phyloP scores from a whole-genome alignment of 2,797 vertebrate species.

The Crax fasciolata region DNA sequence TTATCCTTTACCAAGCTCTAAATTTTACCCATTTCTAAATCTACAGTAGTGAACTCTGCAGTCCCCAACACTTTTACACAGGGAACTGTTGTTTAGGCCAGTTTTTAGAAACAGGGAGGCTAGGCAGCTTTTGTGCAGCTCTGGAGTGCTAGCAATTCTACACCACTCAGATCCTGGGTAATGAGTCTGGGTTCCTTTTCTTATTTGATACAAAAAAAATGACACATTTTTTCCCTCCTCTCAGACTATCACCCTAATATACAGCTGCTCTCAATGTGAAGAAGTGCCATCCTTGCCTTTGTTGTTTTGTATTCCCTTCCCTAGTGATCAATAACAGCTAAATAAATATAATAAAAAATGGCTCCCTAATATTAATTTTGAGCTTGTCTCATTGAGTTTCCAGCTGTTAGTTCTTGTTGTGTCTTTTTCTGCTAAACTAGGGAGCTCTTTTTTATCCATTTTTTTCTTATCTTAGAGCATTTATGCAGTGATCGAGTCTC shows the following conservation, averaged over 20 bases:
- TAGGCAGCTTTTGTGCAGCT: not conserved
- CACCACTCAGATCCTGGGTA: not conserved
- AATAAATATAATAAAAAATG: not conserved
- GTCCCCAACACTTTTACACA: not conserved
- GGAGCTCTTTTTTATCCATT: not conserved
- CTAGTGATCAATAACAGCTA: not conserved
- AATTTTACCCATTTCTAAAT: not conserved
- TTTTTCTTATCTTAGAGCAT: slow-evolving; percentile 1
- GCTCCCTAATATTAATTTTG: not conserved
- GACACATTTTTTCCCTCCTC: not conserved
- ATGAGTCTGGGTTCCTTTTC: not conserved
- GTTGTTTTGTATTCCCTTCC: not conserved
- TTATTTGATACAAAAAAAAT: not conserved
- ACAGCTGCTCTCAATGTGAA: not conserved
- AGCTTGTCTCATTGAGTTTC: not conserved
- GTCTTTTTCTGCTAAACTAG: slow-evolving; percentile 7
- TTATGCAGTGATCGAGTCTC: not conserved
- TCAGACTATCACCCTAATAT: not conserved
- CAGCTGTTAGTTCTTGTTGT: not conserved
- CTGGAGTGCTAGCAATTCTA: not conserved
- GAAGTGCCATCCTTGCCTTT: not conserved
- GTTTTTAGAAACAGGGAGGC: not conserved
- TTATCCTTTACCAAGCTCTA: not conserved
- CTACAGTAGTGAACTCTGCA: not conserved
- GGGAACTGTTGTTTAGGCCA: not conserved